A percentile compares a stretch with the other conserved stretches of the same genome.
These are phyloP conservation scores for Esox lucius DNA, from an alignment of 2,797 vertebrate genomes.

Conservation along the genomic window DNA sequence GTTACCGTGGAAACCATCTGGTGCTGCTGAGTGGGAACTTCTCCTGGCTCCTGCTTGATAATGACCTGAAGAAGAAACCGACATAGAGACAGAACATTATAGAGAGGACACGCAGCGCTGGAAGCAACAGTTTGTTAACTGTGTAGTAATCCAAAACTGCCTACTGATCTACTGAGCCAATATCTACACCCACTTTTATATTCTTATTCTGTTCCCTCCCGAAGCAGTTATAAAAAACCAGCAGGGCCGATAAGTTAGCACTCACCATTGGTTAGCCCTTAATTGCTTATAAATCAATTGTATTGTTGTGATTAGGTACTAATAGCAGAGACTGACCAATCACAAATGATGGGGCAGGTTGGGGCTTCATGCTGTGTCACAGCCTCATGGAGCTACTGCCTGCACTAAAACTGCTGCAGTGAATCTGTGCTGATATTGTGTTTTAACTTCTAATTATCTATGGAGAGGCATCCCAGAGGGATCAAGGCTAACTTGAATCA, in stretches of 20 bases:
- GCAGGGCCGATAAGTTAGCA: background rate
- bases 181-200: background rate
- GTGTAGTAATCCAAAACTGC: too few relatives aligned
- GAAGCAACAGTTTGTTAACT: background rate
- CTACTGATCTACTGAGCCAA: background rate
- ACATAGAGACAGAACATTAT: slow-evolving; percentile 21
- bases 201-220: background rate
- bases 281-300: background rate
- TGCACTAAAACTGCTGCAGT: slow-evolving; percentile 3
- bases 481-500: too few relatives aligned
- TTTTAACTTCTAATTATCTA: slow-evolving; percentile 10
- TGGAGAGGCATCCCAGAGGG: too few relatives aligned
- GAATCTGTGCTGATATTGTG: slow-evolving; percentile 7
- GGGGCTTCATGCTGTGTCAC: background rate
- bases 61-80: slow-evolving; percentile 81
- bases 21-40: slow-evolving; percentile 82
- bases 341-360: slow-evolving; percentile 1
- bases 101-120: background rate
- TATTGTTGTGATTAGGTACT: background rate
- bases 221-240: background rate
- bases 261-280: background rate
- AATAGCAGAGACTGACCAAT: background rate
- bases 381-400: background rate
- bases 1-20: slow-evolving; percentile 75
- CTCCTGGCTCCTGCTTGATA: slow-evolving; percentile 97